Conservation (phyloP, 2,113 vertebrate genomes). For the Glaucomys volans region DNA sequence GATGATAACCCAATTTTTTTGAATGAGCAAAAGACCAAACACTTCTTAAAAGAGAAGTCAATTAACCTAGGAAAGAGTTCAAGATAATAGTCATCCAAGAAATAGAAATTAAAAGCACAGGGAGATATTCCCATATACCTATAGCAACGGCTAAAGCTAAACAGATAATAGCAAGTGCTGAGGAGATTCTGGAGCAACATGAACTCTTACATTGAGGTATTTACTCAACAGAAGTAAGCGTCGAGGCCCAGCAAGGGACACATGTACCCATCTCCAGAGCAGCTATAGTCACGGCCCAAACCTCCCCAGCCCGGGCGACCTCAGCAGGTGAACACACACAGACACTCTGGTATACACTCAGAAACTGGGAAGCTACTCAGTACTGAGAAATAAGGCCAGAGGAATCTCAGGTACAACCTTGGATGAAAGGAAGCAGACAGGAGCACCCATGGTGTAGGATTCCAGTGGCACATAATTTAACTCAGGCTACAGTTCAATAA, state of each 20-base stretch:
- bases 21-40: not conserved
- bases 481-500: not conserved
- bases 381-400: not conserved
- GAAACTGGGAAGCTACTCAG: rapidly evolving
- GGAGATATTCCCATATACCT: not conserved
- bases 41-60: too few species aligned
- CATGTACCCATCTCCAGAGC: rapidly evolving
- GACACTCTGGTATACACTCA: not conserved
- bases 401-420: not conserved
- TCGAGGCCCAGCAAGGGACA: not conserved
- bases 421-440: not conserved
- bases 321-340: not conserved
- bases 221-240: too few species aligned
- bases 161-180: not conserved
- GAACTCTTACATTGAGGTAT: not conserved
- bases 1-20: too few species aligned
- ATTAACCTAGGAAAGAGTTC: not conserved
- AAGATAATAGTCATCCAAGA: not conserved
- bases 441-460: rapidly evolving
- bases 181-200: not conserved
- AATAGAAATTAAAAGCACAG: not conserved
- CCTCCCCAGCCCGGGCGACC: not conserved
- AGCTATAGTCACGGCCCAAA: not conserved
- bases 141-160: not conserved
- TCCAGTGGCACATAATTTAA: not conserved